A percentile compares a stretch with the other conserved stretches of the same genome.
Evolutionary conservation across 1,140 invertebrate species (phyloP).

Genomic region (Metaphire vulgaris): DNA sequence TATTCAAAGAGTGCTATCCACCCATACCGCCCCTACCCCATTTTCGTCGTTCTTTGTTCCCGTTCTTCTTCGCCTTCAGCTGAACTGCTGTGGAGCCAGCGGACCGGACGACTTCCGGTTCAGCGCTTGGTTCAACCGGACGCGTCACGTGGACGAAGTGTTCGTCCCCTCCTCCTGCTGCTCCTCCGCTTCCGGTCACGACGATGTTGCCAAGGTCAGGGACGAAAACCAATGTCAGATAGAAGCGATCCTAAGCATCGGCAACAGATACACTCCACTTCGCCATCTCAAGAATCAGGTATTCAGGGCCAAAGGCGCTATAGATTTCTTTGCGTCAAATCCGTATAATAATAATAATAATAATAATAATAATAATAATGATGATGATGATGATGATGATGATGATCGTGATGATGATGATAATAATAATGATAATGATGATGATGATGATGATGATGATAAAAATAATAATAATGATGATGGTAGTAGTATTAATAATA

Average conservation of each 20-base stretch:
- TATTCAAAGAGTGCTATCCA: too few relatives aligned
- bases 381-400: slow-evolving; percentile 15
- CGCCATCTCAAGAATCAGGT: too few relatives aligned
- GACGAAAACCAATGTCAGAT: slow-evolving; percentile 19
- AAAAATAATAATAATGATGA: slow-evolving; percentile 2
- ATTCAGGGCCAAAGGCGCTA: too few relatives aligned
- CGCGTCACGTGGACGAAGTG: neutral
- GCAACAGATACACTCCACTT: too few relatives aligned
- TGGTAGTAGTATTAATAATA: neutral
- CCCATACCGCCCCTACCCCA: too few relatives aligned
- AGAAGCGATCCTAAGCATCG: slow-evolving; percentile 7
- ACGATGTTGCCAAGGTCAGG: neutral
- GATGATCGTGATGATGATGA: neutral
- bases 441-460: neutral
- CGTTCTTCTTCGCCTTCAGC: too few relatives aligned
- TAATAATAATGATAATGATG: neutral
- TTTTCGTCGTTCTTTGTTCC: too few relatives aligned
- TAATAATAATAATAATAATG: slow-evolving; percentile 18
- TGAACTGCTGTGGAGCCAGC: slow-evolving; percentile 19
- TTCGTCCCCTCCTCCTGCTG: slow-evolving; percentile 20
- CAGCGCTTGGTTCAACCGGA: slow-evolving; percentile 26
- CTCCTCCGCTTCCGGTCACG: slow-evolving; percentile 9
- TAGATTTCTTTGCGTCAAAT: neutral
- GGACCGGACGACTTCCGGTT: slow-evolving; percentile 17
- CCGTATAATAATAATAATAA: slow-evolving; percentile 19